Conservation (phyloP, 2,888 invertebrate species). For the Panzeria rudis region DNA sequence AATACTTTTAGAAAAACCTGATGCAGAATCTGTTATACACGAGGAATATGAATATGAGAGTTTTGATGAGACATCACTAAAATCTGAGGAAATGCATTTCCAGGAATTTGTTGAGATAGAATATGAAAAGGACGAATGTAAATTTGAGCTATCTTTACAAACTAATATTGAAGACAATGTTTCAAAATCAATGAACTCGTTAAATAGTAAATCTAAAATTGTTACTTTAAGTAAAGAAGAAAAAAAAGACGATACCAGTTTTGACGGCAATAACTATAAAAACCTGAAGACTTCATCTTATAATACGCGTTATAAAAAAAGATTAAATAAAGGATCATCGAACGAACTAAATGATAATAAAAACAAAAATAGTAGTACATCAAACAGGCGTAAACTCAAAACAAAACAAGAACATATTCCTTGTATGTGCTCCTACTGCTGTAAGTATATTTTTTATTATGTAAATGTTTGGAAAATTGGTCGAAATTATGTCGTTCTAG, state of each 20-base stretch:
- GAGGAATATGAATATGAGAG: slow-evolving; percentile 21
- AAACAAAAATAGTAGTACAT: not conserved
- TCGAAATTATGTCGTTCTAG: slow-evolving; percentile 34
- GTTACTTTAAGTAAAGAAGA: not conserved
- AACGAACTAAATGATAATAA: not conserved
- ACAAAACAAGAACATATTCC: slow-evolving; percentile 25
- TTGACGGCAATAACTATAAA: not conserved
- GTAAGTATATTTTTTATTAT: slow-evolving; percentile 31
- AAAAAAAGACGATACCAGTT: too few species aligned
- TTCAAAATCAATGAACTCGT: not conserved
- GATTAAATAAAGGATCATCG: not conserved
- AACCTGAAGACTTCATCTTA: not conserved
- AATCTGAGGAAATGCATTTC: not conserved
- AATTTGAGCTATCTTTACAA: not conserved
- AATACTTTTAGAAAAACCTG: slow-evolving; percentile 25
- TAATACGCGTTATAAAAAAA: not conserved
- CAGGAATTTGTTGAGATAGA: not conserved
- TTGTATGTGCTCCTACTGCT: slow-evolving; percentile 64
- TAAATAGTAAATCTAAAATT: not conserved
- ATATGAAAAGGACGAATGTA: not conserved
- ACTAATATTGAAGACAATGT: not conserved
- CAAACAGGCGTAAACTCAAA: not conserved
- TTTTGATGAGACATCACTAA: not conserved
- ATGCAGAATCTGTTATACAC: slow-evolving; percentile 7
- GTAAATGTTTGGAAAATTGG: not conserved